A percentile compares a stretch with the other conserved stretches of the same genome.
phyloP scores from a whole-genome alignment of 2,888 invertebrate genomes.

The Eupsilia transversa region DNA sequence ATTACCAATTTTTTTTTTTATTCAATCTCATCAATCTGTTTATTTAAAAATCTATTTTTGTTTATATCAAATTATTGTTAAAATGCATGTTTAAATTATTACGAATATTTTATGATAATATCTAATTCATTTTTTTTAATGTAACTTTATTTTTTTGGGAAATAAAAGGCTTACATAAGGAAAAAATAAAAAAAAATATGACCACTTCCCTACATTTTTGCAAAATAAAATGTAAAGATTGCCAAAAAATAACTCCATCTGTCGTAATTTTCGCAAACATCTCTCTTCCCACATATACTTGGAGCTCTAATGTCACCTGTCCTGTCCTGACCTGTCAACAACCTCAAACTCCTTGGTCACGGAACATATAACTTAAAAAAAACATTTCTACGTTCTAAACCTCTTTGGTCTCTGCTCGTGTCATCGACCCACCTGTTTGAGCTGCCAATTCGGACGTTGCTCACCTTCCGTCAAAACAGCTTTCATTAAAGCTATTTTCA shows the following conservation, averaged over 20 bases:
- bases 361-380: neutral
- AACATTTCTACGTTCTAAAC: conserved; percentile 24
- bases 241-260: neutral
- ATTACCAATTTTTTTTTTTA: too few species aligned
- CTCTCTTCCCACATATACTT: neutral
- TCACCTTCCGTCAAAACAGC: conserved; percentile 36
- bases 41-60: too few species aligned
- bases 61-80: too few species aligned
- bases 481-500: conserved; percentile 17
- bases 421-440: conserved; percentile 63
- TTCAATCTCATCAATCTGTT: too few species aligned
- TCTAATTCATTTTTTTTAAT: too few species aligned
- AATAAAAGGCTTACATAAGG: too few species aligned
- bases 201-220: neutral
- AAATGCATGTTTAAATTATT: too few species aligned
- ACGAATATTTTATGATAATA: too few species aligned
- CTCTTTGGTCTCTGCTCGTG: conserved; percentile 31
- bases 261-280: neutral
- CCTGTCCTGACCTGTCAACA: conserved; percentile 3
- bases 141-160: too few species aligned
- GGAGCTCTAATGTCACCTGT: conserved; percentile 11
- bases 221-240: neutral
- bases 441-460: conserved; percentile 58
- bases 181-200: too few species aligned
- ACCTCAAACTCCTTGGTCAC: conserved; percentile 28